These are phyloP conservation scores for Pseudomyrmex dendroicus DNA, from an alignment of 1,140 invertebrate genomes.

Conservation along the genomic window DNA sequence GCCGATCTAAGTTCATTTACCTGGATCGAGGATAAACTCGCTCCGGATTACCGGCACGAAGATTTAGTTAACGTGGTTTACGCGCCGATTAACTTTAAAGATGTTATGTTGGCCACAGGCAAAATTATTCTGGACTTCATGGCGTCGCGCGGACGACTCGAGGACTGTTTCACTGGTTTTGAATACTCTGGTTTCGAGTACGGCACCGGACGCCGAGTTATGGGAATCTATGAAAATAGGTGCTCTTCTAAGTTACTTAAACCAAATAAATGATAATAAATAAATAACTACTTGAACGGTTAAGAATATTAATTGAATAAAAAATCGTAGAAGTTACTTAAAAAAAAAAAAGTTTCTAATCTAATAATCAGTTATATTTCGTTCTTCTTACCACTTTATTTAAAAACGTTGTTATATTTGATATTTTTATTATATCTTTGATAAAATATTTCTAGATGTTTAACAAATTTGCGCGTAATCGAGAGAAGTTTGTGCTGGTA, in stretches of 20 bases:
- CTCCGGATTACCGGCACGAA: constrained; percentile 68
- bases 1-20: constrained; percentile 94
- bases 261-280: too few relatives aligned
- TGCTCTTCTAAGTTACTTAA: background rate
- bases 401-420: too few relatives aligned
- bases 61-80: constrained; percentile 87
- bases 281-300: too few relatives aligned
- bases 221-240: constrained; percentile 87
- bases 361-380: too few relatives aligned
- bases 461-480: constrained; percentile 87
- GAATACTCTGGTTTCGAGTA: constrained; percentile 88
- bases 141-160: constrained; percentile 86
- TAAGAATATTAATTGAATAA: too few relatives aligned
- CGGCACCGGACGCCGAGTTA: constrained; percentile 87
- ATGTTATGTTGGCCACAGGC: constrained; percentile 91
- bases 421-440: too few relatives aligned
- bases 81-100: constrained; percentile 90
- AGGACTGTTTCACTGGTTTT: constrained; percentile 90
- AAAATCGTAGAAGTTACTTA: too few relatives aligned
- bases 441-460: constrained; percentile 77
- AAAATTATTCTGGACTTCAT: constrained; percentile 89
- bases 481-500: constrained; percentile 90
- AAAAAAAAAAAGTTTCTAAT: too few relatives aligned
- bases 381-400: too few relatives aligned
- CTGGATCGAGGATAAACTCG: constrained; percentile 90